These are phyloP conservation scores for Colostygia pectinataria DNA, from an alignment of 2,888 invertebrate species.

Conservation along the genomic window DNA sequence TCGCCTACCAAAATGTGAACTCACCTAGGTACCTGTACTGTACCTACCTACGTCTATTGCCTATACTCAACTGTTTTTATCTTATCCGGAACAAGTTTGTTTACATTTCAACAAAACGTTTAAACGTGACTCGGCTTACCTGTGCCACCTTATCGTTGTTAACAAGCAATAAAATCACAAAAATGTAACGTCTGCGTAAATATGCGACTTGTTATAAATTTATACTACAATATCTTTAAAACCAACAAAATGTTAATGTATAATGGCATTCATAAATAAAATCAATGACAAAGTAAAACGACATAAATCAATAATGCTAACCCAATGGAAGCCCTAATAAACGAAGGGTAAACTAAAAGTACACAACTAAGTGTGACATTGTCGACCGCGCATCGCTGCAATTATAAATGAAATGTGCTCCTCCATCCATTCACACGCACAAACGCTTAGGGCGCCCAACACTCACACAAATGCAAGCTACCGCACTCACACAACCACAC, in stretches of 20 bases:
- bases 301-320: conserved; percentile 37
- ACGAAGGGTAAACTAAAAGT: conserved; percentile 62
- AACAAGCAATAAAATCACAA: conserved; percentile 74
- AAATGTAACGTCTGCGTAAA: conserved; percentile 53
- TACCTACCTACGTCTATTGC: conserved; percentile 36
- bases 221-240: conserved; percentile 20
- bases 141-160: conserved; percentile 73
- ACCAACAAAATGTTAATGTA: conserved; percentile 11
- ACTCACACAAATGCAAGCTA: conserved; percentile 52
- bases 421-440: conserved; percentile 82
- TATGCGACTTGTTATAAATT: conserved; percentile 24
- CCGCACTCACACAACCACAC: conserved; percentile 60
- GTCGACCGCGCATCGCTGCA: conserved; percentile 79
- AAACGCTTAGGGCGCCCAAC: conserved; percentile 73
- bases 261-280: conserved; percentile 19
- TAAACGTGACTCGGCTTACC: conserved; percentile 75
- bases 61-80: conserved; percentile 65
- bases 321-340: conserved; percentile 52
- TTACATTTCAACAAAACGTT: conserved; percentile 79
- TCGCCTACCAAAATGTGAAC: conserved; percentile 51
- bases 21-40: conserved; percentile 30
- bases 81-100: conserved; percentile 81
- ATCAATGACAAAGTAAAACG: conserved; percentile 29
- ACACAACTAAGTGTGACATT: conserved; percentile 70
- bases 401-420: conserved; percentile 83